These are phyloP conservation scores for Acipenser oxyrinchus DNA, from an alignment of 2,797 vertebrate species.

Conservation along the genomic window DNA sequence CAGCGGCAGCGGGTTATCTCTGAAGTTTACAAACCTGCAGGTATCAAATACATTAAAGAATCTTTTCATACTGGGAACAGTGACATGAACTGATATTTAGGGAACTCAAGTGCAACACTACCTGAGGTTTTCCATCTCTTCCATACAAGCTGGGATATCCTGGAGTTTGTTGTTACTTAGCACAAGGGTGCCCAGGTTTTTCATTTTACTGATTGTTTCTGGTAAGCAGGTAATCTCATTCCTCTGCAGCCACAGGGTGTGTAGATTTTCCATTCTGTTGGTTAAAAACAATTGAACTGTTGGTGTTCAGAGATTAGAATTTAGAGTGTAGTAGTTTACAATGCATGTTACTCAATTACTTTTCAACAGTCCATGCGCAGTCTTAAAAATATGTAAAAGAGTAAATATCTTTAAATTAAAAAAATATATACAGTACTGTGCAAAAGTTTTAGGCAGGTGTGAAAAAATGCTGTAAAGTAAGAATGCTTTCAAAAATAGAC, in stretches of 20 bases:
- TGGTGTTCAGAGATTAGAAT: background rate
- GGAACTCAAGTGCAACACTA: constrained; percentile 29
- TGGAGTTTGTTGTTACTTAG: constrained; percentile 78
- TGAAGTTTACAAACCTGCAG: constrained; percentile 90
- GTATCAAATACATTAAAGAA: background rate
- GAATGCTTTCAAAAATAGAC: too few relatives aligned
- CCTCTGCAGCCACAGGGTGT: constrained; percentile 87
- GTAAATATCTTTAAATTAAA: background rate
- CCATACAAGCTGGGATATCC: constrained; percentile 81
- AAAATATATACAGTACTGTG: background rate
- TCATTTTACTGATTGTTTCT: constrained; percentile 70
- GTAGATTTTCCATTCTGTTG: constrained; percentile 79
- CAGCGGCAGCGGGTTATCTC: constrained; percentile 82
- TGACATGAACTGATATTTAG: background rate
- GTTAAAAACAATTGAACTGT: constrained; percentile 6
- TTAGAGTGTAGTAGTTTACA: constrained; percentile 3
- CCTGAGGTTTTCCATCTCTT: constrained; percentile 77
- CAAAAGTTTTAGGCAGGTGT: too few relatives aligned
- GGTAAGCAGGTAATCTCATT: constrained; percentile 78
- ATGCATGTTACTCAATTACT: background rate
- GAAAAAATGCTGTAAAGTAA: too few relatives aligned
- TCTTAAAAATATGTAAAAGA: background rate
- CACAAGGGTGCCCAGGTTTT: constrained; percentile 78
- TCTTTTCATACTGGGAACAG: background rate
- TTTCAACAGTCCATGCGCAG: background rate